Percentiles rank a stretch among this genome's conserved stretches.
Conservation (phyloP, 2,113 vertebrate genomes). For the Takifugu flavidus region DNA sequence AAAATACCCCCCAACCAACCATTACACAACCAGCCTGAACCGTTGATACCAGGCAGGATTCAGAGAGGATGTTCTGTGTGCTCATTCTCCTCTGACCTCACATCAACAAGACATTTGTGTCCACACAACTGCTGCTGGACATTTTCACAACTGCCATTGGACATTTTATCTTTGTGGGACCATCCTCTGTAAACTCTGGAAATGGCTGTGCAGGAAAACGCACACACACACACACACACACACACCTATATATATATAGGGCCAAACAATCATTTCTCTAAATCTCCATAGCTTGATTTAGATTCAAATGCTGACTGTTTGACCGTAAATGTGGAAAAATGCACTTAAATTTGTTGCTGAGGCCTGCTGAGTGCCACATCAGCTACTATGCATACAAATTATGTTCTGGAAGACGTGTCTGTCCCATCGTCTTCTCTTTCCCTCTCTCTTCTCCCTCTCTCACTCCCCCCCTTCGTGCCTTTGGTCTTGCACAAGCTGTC, state of each 20-base stretch:
- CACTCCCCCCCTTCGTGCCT: slow-evolving; percentile 29
- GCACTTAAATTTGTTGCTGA: slow-evolving; percentile 62
- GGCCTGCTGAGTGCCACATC: slow-evolving; percentile 48
- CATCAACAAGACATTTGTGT: background rate
- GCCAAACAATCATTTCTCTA: background rate
- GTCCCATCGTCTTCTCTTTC: slow-evolving; percentile 27
- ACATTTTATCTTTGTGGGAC: no score
- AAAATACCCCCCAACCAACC: no score
- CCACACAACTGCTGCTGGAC: no score
- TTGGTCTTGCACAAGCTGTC: slow-evolving; percentile 35
- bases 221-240: no score
- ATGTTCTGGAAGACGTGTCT: slow-evolving; percentile 60
- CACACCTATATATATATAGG: no score
- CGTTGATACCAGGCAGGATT: no score
- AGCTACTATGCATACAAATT: slow-evolving; percentile 71
- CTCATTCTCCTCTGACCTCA: no score
- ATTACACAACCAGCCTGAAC: no score
- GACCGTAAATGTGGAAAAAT: slow-evolving; percentile 64
- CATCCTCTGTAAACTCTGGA: no score
- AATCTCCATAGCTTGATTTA: slow-evolving; percentile 39
- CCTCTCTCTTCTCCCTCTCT: slow-evolving; percentile 17
- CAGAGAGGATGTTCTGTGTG: no score
- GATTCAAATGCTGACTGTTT: slow-evolving; percentile 47
- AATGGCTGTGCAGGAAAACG: no score
- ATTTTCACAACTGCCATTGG: no score